A percentile compares a stretch with the other conserved stretches of the same genome.
These are phyloP conservation scores for Ambastaia sidthimunki DNA, from an alignment of 2,797 vertebrate genomes.

Conservation along the genomic window DNA sequence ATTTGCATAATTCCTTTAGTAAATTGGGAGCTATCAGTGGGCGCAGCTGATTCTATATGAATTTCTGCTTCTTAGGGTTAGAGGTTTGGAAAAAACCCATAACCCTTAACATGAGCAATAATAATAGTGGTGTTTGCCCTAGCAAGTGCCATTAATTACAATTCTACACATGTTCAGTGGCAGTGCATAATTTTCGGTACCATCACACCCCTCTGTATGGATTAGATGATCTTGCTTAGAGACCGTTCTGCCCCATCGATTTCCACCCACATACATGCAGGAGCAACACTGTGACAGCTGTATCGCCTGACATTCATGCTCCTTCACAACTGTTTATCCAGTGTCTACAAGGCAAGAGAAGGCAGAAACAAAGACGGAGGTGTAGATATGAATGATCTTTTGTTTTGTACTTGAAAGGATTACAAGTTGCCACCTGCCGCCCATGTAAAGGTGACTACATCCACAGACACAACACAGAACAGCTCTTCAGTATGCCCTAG, in stretches of 20 bases:
- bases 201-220: slow-evolving; percentile 45
- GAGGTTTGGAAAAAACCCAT: neutral
- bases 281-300: slow-evolving; percentile 29
- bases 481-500: neutral
- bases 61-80: neutral
- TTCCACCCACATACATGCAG: slow-evolving; percentile 51
- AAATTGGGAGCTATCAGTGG: neutral
- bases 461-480: neutral
- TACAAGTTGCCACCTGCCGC: slow-evolving; percentile 13
- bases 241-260: slow-evolving; percentile 47
- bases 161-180: slow-evolving; percentile 37
- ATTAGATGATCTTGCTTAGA: slow-evolving; percentile 38
- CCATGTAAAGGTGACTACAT: slow-evolving; percentile 23
- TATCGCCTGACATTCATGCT: slow-evolving; percentile 35
- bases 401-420: slow-evolving; percentile 32
- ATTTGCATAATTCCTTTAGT: no score
- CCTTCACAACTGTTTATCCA: slow-evolving; percentile 27
- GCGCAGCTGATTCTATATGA: neutral
- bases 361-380: slow-evolving; percentile 19
- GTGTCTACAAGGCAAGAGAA: slow-evolving; percentile 22
- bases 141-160: slow-evolving; percentile 3
- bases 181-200: slow-evolving; percentile 46
- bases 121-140: slow-evolving; percentile 3
- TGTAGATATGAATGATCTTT: slow-evolving; percentile 26
- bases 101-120: neutral